phyloP scores from a whole-genome alignment of 92 coral and sea anemone genomes.

The Umimayanthus kanabou region DNA sequence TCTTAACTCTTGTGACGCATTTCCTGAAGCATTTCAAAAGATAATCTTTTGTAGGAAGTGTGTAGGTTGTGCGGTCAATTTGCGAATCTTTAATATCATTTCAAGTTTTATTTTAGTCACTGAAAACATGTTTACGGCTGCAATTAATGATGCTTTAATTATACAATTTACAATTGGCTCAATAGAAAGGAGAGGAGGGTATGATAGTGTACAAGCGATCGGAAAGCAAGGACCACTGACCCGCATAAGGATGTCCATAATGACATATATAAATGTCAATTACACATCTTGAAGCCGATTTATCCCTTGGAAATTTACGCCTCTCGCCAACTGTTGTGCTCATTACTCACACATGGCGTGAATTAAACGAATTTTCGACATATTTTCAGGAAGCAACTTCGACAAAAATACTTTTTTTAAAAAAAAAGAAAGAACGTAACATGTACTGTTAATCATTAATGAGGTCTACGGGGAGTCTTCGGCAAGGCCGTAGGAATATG shows the following conservation, averaged over 20 bases:
- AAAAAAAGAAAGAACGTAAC: no score
- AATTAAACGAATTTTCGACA: neutral
- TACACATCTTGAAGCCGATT: neutral
- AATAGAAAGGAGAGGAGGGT: neutral
- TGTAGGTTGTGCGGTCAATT: neutral
- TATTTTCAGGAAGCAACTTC: neutral
- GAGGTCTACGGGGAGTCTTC: no score
- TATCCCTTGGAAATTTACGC: neutral
- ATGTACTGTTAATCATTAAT: no score
- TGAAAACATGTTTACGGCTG: neutral
- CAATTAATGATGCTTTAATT: neutral
- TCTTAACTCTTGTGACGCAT: neutral
- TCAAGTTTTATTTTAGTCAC: neutral
- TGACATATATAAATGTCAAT: neutral
- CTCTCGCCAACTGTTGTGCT: no score
- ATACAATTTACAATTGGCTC: neutral
- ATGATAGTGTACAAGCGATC: neutral
- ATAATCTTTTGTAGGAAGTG: neutral
- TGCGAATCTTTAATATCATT: neutral
- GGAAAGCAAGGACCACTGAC: neutral
- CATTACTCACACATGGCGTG: neutral
- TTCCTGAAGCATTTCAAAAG: neutral
- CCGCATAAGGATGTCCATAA: neutral
- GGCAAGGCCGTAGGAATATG: no score
- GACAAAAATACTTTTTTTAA: no score